Evolutionary conservation across 2,888 invertebrate genomes (phyloP).

Genomic region (Zygogramma bicolorata): DNA sequence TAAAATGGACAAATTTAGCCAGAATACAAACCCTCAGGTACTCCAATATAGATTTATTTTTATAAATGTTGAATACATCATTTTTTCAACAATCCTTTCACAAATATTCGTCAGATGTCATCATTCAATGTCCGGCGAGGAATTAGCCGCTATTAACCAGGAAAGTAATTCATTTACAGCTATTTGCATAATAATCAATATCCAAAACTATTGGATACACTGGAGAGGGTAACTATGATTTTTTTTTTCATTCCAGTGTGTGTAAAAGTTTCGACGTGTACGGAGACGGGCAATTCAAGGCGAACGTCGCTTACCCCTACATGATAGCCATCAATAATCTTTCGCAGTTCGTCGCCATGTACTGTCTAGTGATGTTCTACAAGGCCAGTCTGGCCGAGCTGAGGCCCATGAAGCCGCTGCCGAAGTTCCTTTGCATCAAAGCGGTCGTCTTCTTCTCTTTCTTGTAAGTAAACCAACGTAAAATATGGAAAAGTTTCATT

Average conservation of each 20-base stretch:
- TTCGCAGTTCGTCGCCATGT: conserved; percentile 97
- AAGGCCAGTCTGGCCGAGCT: conserved; percentile 88
- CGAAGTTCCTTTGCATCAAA: conserved; percentile 97
- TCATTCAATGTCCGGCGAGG: too few relatives aligned
- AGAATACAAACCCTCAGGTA: too few relatives aligned
- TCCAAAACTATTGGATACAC: too few relatives aligned
- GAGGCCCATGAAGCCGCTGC: conserved; percentile 92
- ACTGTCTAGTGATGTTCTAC: conserved; percentile 94
- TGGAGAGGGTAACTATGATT: too few relatives aligned
- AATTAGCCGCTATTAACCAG: too few relatives aligned
- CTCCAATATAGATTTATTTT: too few relatives aligned
- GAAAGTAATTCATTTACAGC: too few relatives aligned
- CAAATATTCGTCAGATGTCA: too few relatives aligned
- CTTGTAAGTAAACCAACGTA: conserved; percentile 79
- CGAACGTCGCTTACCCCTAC: conserved; percentile 89
- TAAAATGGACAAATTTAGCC: too few relatives aligned
- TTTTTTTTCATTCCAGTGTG: conserved; percentile 72
- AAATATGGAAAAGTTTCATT: not conserved
- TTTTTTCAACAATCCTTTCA: too few relatives aligned
- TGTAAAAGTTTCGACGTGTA: conserved; percentile 89
- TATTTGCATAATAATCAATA: too few relatives aligned
- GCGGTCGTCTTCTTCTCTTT: conserved; percentile 98
- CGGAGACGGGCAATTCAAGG: conserved; percentile 91
- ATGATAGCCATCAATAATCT: conserved; percentile 88
- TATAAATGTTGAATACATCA: too few relatives aligned